Base-by-base conservation (phyloP, 2,888 invertebrate genomes). In the Drosophila atroscutellata region DNA sequence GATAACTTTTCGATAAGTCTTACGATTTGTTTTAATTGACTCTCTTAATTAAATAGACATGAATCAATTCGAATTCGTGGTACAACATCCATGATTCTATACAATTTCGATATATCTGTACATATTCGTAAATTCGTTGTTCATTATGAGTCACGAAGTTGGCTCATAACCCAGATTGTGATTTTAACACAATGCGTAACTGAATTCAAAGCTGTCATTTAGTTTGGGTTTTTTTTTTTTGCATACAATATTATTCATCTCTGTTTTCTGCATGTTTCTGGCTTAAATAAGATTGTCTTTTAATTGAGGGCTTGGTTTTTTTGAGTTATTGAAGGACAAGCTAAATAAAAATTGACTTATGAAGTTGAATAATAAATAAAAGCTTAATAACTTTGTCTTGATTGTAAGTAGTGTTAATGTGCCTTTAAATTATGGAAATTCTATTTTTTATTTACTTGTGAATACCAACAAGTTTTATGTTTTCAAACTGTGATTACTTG, bases 101-200 rank as follows among this genome's bases (percentile, higher is more conserved):
- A 26, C 45, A 55, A 39, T n/a, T 30, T 34, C 30, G 15, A 3
- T n/a, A 36, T 6, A 64, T 28, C 9, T n/a, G 3, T 30, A 42
- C 3, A 56, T 24, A 24, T 37, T 3, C 28, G 8, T 20, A 32
- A 11, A 11, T 32, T 58, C 7, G 34, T 42, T 51, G 34, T 34
- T 42, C 20, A 20, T 24, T 34, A 47, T 77, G 77, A 77, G 13
- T 77, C 77, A 77, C 37, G 54, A 34, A 32, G 15, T 32, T 69
- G 28, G 24, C 57, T 28, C 20, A 13, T 39, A 67, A 52, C 28
- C 36, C 24, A 32, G 42, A 47, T 36, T 39, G 47, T 66, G 65
- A 69, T 39, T 66, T 82, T 78, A 66, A 73, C 78, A 65, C 32
- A 70, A 72, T 68, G 69, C 69, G 65, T 85, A 70, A 68, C 68